phyloP scores from a whole-genome alignment of 2,797 vertebrate species.

The Dendrocincla tyrannina region DNA sequence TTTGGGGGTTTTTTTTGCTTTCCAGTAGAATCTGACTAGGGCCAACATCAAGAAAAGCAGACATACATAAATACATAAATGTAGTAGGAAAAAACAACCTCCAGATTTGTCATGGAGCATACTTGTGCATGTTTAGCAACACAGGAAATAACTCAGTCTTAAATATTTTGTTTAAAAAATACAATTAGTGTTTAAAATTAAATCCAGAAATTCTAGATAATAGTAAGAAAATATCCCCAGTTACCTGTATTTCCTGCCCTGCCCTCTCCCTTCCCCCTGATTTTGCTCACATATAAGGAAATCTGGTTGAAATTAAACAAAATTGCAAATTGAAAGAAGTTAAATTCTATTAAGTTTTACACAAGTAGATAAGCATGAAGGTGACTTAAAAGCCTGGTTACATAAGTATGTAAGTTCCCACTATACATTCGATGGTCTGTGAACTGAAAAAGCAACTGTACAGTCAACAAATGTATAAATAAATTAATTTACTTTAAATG shows the following conservation, averaged over 20 bases:
- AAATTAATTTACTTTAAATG: neutral
- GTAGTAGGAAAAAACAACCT: neutral
- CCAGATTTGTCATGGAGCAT: neutral
- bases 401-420: neutral
- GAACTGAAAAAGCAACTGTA: neutral
- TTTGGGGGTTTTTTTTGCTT: neutral
- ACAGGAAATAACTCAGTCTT: neutral
- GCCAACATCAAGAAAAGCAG: neutral
- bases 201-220: neutral
- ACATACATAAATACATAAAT: neutral
- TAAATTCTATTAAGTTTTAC: neutral
- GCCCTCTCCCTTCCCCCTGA: neutral
- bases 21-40: neutral
- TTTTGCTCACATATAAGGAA: neutral
- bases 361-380: neutral
- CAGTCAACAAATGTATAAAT: neutral
- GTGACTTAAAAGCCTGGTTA: neutral
- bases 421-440: neutral
- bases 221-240: neutral
- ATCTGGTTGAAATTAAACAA: neutral
- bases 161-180: neutral
- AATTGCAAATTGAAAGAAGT: neutral
- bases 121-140: neutral
- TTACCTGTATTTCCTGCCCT: neutral
- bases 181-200: neutral